These are phyloP conservation scores for Microplitis mediator DNA, from an alignment of 1,140 invertebrate species.

Conservation along the genomic window DNA sequence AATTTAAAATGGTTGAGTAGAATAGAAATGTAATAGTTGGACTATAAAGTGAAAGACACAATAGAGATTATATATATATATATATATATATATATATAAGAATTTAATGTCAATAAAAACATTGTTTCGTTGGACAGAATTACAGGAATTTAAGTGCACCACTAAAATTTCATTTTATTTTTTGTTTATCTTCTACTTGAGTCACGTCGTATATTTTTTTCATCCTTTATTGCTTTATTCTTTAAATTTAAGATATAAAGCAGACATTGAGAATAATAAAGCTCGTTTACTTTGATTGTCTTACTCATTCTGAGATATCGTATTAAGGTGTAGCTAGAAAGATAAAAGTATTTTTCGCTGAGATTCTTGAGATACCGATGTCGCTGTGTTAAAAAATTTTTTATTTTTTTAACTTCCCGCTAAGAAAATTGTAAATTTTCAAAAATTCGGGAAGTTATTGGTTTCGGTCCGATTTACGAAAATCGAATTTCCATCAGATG, in stretches of 20 bases:
- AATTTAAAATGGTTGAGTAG: too few species aligned
- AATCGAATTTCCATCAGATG: too few species aligned
- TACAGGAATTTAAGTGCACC: background rate
- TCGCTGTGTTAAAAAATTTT: background rate
- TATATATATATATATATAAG: background rate
- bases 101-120: constrained; percentile 4
- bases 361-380: background rate
- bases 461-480: too few species aligned
- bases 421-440: too few species aligned
- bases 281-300: constrained; percentile 13
- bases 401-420: too few species aligned
- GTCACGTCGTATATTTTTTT: too few species aligned
- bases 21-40: too few species aligned
- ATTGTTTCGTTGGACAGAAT: background rate
- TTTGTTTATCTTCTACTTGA: too few species aligned
- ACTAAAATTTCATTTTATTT: background rate
- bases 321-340: background rate
- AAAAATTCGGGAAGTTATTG: too few species aligned
- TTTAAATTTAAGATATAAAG: background rate
- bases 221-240: too few species aligned
- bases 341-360: background rate
- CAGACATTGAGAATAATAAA: background rate
- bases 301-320: background rate
- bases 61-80: background rate
- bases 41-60: too few species aligned